Conservation (phyloP, 2,113 vertebrate genomes). For the Misgurnus anguillicaudatus region DNA sequence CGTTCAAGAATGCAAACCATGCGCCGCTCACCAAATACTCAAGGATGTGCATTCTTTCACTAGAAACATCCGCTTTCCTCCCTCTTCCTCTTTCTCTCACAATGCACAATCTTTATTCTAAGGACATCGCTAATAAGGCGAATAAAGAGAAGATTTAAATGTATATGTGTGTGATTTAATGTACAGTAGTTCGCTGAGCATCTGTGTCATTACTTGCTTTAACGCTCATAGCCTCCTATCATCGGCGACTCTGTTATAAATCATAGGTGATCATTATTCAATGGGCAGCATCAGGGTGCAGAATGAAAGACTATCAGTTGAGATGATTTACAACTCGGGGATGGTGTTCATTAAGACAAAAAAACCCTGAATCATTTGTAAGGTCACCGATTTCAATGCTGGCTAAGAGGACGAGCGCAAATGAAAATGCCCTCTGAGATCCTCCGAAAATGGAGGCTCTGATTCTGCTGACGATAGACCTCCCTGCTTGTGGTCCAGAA, state of each 20-base stretch:
- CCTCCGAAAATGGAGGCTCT: background rate
- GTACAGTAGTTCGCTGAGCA: background rate
- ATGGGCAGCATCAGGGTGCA: slow-evolving; percentile 13
- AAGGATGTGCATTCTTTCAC: slow-evolving; percentile 20
- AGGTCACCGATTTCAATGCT: slow-evolving; percentile 21
- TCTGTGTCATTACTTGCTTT: background rate
- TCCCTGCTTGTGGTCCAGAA: slow-evolving; percentile 28
- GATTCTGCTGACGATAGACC: slow-evolving; percentile 29
- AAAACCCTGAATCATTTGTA: background rate
- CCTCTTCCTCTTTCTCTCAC: background rate
- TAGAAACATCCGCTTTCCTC: background rate
- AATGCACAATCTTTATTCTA: slow-evolving; percentile 8
- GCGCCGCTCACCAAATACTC: background rate
- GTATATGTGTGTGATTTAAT: background rate
- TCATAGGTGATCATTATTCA: slow-evolving; percentile 35
- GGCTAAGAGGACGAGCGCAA: slow-evolving; percentile 12
- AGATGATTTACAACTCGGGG: slow-evolving; percentile 37
- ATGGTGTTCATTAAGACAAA: background rate
- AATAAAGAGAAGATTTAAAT: slow-evolving; percentile 25
- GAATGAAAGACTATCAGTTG: slow-evolving; percentile 21
- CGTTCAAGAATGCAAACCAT: slow-evolving; percentile 13
- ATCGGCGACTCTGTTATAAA: background rate
- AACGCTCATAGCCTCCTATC: slow-evolving; percentile 4
- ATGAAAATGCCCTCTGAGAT: slow-evolving; percentile 6
- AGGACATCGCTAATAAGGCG: background rate